A percentile compares a stretch with the other conserved stretches of the same genome.
Conservation (phyloP, 1,140 invertebrate species). For the Centruroides vittatus region DNA sequence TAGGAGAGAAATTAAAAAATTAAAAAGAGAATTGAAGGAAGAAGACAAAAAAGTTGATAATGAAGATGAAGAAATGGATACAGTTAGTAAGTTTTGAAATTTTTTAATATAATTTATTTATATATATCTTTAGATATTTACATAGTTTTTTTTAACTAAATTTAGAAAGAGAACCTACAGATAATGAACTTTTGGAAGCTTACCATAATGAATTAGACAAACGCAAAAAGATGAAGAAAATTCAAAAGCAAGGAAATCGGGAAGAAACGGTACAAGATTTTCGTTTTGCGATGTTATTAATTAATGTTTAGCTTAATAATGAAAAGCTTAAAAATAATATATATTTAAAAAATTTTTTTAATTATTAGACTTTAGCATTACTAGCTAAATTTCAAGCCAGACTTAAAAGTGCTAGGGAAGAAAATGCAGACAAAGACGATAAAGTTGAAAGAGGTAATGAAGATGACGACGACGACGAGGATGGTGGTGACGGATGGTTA, state of each 20-base stretch:
- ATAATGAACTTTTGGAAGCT: slow-evolving; percentile 49
- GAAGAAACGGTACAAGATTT: slow-evolving; percentile 19
- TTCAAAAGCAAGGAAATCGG: slow-evolving; percentile 30
- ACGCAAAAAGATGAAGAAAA: slow-evolving; percentile 55
- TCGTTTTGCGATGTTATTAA: slow-evolving; percentile 37
- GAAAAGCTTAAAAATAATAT: neutral
- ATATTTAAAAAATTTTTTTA: no score
- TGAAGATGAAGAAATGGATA: slow-evolving; percentile 7
- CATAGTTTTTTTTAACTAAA: neutral
- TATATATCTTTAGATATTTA: no score
- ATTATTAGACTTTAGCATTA: slow-evolving; percentile 46
- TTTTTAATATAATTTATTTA: no score
- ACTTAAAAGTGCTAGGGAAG: slow-evolving; percentile 49
- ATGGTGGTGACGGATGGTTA: slow-evolving; percentile 21
- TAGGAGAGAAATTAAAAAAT: no score
- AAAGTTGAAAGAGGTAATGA: slow-evolving; percentile 13
- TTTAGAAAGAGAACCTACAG: slow-evolving; percentile 27
- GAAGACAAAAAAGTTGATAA: slow-evolving; percentile 13
- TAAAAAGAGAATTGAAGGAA: slow-evolving; percentile 10
- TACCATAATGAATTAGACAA: slow-evolving; percentile 61
- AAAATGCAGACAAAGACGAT: slow-evolving; percentile 19
- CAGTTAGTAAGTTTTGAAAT: slow-evolving; percentile 15
- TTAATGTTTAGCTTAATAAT: neutral
- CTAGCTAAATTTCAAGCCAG: slow-evolving; percentile 71
- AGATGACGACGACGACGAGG: slow-evolving; percentile 19